Conservation (phyloP, 2,113 vertebrate species). For the Perca flavescens region DNA sequence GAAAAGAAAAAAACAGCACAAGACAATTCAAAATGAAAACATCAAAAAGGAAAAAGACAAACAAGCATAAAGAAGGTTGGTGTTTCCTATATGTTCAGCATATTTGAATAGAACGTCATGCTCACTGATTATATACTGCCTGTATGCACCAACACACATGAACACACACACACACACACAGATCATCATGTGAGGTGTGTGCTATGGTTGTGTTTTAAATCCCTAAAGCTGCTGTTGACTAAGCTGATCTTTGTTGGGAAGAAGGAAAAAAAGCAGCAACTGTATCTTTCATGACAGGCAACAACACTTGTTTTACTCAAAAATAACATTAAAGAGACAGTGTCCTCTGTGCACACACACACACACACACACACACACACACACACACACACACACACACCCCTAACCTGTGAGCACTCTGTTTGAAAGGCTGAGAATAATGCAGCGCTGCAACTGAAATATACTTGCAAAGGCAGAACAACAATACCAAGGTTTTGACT, state of each 20-base stretch:
- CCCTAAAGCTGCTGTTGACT: slow-evolving; percentile 49
- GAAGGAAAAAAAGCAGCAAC: not conserved
- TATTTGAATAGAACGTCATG: too few species aligned
- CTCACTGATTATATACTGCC: slow-evolving; percentile 10
- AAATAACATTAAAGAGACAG: slow-evolving; percentile 51
- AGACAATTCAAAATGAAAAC: not conserved
- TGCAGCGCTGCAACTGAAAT: slow-evolving; percentile 12
- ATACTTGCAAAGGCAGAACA: slow-evolving; percentile 4
- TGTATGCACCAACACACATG: not conserved
- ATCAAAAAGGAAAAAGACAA: not conserved
- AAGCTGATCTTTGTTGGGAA: slow-evolving; percentile 32
- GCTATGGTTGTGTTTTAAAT: slow-evolving; percentile 21
- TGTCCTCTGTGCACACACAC: not conserved
- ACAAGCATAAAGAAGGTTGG: not conserved
- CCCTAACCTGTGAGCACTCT: too few species aligned
- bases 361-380: too few species aligned
- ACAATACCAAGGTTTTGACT: not conserved
- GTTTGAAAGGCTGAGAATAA: not conserved
- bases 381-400: too few species aligned
- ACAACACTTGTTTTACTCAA: slow-evolving; percentile 50
- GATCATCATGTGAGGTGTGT: slow-evolving; percentile 25
- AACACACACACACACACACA: not conserved
- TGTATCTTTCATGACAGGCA: slow-evolving; percentile 23
- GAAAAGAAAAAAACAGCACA: not conserved
- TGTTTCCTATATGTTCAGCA: too few species aligned